A percentile compares a stretch with the other conserved stretches of the same genome.
These are phyloP conservation scores for Hemicentrotus pulcherrimus DNA, from an alignment of 35 echinoderm and acorn worm species.

Conservation along the genomic window DNA sequence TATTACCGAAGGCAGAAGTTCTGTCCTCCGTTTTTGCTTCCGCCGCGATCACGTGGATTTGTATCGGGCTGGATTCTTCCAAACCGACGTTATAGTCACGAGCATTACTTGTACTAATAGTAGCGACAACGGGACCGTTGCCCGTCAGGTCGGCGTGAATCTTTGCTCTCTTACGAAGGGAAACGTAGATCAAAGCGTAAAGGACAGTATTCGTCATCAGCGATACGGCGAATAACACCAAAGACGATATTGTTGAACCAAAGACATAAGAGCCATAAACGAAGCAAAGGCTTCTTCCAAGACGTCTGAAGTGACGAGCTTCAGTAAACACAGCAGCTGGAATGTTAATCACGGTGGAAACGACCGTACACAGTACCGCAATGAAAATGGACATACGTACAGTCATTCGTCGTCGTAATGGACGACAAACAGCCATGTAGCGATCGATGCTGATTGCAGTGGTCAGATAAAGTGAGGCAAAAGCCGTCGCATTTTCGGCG, in stretches of 20 bases:
- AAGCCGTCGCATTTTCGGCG: not conserved
- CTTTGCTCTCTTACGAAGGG: not conserved
- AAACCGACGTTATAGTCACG: too few relatives aligned
- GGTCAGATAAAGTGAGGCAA: conserved; percentile 12
- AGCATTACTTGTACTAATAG: not conserved
- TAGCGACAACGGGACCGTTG: not conserved
- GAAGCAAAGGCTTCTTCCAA: too few relatives aligned
- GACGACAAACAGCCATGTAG: conserved; percentile 37
- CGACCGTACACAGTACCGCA: not conserved
- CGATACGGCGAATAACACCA: not conserved
- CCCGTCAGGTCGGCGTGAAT: not conserved
- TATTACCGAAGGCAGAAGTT: too few relatives aligned
- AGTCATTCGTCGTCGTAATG: not conserved
- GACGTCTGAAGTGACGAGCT: too few relatives aligned
- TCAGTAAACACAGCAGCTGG: not conserved
- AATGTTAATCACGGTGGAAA: not conserved
- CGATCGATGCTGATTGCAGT: conserved; percentile 19
- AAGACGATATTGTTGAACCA: too few relatives aligned
- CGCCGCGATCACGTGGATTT: too few relatives aligned
- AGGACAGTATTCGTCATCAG: not conserved
- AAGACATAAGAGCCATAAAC: too few relatives aligned
- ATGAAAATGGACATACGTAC: not conserved
- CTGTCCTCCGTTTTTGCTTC: not conserved
- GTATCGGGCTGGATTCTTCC: too few relatives aligned
- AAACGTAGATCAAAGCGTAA: not conserved